phyloP scores from a whole-genome alignment of 2,797 vertebrate genomes.

The Melanotaenia maccullochi region DNA sequence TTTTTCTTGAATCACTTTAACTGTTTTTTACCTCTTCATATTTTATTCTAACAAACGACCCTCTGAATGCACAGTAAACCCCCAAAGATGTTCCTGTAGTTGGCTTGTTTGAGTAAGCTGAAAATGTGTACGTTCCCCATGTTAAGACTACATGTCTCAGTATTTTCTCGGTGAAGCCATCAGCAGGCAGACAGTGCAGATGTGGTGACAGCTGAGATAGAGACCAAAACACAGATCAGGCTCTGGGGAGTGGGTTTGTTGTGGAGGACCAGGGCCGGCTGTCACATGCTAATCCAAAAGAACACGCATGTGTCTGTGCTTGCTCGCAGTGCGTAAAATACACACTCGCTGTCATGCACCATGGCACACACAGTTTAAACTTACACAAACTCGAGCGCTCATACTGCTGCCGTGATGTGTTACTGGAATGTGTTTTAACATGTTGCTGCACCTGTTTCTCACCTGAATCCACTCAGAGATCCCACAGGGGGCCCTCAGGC shows the following conservation, averaged over 20 bases:
- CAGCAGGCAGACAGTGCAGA: conserved; percentile 60
- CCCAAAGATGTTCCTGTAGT: conserved; percentile 16
- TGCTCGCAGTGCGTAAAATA: conserved; percentile 22
- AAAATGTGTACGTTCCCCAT: background rate
- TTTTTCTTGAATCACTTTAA: background rate
- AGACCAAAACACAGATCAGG: conserved; percentile 51
- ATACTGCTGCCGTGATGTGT: conserved; percentile 10
- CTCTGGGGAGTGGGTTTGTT: conserved; percentile 54
- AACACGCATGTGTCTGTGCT: conserved; percentile 32
- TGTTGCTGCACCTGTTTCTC: conserved; percentile 65
- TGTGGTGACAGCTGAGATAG: conserved; percentile 64
- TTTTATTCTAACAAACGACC: conserved; percentile 12
- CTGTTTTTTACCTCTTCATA: background rate
- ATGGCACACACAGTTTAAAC: conserved; percentile 4
- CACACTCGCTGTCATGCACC: conserved; percentile 17
- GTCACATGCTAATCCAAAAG: conserved; percentile 65
- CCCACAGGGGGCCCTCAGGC: conserved; percentile 53
- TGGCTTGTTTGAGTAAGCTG: background rate
- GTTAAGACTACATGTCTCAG: conserved; percentile 40
- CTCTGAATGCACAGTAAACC: conserved; percentile 23
- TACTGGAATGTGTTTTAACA: conserved; percentile 21
- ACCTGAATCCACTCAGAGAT: conserved; percentile 59
- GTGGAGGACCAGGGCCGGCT: conserved; percentile 51
- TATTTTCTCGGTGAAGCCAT: conserved; percentile 56
- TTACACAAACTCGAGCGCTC: background rate